Evolutionary conservation across 2,797 vertebrate genomes (phyloP), one percentile per base, ranked within the genome.

Genomic region (Cirrhinus mrigala): DNA sequence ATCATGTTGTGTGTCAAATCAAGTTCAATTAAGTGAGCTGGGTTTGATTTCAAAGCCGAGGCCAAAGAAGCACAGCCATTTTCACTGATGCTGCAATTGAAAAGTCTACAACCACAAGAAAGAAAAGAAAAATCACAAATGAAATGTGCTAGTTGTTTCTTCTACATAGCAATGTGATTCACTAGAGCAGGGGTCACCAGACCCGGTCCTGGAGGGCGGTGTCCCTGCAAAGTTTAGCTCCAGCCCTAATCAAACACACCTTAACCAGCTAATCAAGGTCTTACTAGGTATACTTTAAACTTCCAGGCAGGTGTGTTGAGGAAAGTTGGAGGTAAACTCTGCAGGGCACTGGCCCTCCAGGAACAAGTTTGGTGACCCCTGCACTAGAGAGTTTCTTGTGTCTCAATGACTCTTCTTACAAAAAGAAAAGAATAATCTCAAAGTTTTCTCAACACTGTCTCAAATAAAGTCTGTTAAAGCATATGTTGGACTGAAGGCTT

Each of bases 1-100:
- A 68, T 46, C 20, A 15, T 79, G 66, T 79, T 85, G 66, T 79
- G 52, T 10, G 75, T 71, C 66, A 85, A 79, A 79, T 85, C 83
- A 24, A 85, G 52, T 12, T 79, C 64, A 16, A 8, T 85, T 56
- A 85, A 73, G 69, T 73, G 40, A 79, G 75, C 56, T 11, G 83
- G 68, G 54, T 79, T 79, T 48, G 76, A 71, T 22, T 18, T 76
- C 24, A 85, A 44, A 76, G 68, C 50, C 7, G 20, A 79, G 24
- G 76, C 76, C 50, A 79, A 48, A 48, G 52, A 50, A 20, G 29
- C 66, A 79, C 83, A 79, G 66, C 37, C 68, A 0, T 68, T 56
- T 56, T 79, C 27, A 69, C 37, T 46, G 20, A 85, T 69, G 29
- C 10, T 62, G 56, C 83, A 85, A 20, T 62, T 50, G 40, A 48